phyloP scores from a whole-genome alignment of 2,888 invertebrate species.

The Isoperla grammatica region DNA sequence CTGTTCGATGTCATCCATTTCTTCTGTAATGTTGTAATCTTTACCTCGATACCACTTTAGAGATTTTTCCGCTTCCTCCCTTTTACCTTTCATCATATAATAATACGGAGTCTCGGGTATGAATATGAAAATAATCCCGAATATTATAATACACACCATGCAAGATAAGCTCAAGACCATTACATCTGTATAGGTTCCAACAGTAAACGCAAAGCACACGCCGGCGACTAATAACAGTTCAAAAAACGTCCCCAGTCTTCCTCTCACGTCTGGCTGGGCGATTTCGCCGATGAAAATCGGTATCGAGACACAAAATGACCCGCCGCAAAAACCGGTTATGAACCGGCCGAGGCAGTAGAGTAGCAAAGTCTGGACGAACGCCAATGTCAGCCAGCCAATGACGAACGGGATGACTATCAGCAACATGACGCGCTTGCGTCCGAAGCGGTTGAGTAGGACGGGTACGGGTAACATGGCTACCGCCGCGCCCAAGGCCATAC shows the following conservation, averaged over 20 bases:
- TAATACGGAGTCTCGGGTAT: slow-evolving; percentile 85
- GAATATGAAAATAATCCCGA: slow-evolving; percentile 64
- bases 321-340: slow-evolving; percentile 66
- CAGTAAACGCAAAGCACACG: slow-evolving; percentile 43
- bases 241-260: slow-evolving; percentile 78
- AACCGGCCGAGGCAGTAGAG: slow-evolving; percentile 63
- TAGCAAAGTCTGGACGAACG: slow-evolving; percentile 39
- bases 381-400: slow-evolving; percentile 70
- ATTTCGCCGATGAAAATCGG: slow-evolving; percentile 85
- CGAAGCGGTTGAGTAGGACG: slow-evolving; percentile 58
- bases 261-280: slow-evolving; percentile 73
- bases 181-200: slow-evolving; percentile 57
- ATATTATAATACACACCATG: slow-evolving; percentile 59
- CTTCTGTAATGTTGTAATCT: slow-evolving; percentile 59
- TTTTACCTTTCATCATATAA: slow-evolving; percentile 59
- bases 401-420: slow-evolving; percentile 60
- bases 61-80: slow-evolving; percentile 61
- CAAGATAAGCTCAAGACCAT: slow-evolving; percentile 61
- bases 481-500: slow-evolving; percentile 66
- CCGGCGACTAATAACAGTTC: slow-evolving; percentile 81
- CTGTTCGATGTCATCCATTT: slow-evolving; percentile 54
- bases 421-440: slow-evolving; percentile 64
- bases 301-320: slow-evolving; percentile 74
- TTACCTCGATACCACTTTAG: slow-evolving; percentile 66
- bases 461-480: slow-evolving; percentile 67